phyloP scores from a whole-genome alignment of 1,140 invertebrate species.

The Philotrypesis tridentata region DNA sequence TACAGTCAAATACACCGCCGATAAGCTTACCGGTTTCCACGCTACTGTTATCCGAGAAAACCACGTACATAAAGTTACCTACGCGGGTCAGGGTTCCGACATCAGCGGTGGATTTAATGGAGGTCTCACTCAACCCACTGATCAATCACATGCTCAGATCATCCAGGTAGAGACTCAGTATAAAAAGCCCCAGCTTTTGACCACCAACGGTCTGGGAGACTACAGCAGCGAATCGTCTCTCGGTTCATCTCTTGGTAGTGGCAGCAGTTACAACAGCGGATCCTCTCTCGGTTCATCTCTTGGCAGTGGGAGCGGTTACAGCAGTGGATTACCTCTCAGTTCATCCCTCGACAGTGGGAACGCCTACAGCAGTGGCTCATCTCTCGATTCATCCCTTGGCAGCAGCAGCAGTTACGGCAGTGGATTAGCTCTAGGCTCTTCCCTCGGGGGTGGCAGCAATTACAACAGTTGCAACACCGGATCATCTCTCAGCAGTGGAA shows the following conservation, averaged over 20 bases:
- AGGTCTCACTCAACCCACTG: background rate
- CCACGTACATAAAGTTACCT: background rate
- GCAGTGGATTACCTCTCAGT: background rate
- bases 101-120: background rate
- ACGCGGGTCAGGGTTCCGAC: background rate
- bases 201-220: background rate
- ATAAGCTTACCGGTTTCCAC: slow-evolving; percentile 65
- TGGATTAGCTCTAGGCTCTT: background rate
- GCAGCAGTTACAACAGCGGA: background rate
- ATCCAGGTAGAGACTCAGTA: background rate
- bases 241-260: background rate
- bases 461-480: no score
- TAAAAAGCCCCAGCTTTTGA: background rate
- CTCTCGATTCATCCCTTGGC: background rate
- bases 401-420: background rate
- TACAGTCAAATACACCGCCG: slow-evolving; percentile 65
- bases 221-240: background rate
- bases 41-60: slow-evolving; percentile 55
- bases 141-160: background rate
- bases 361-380: background rate
- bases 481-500: no score
- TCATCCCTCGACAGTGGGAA: background rate
- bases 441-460: no score
- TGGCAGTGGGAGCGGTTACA: background rate
- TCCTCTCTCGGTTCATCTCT: background rate